Conservation (phyloP, 2,797 vertebrate species). For the Limnodromus scolopaceus region DNA sequence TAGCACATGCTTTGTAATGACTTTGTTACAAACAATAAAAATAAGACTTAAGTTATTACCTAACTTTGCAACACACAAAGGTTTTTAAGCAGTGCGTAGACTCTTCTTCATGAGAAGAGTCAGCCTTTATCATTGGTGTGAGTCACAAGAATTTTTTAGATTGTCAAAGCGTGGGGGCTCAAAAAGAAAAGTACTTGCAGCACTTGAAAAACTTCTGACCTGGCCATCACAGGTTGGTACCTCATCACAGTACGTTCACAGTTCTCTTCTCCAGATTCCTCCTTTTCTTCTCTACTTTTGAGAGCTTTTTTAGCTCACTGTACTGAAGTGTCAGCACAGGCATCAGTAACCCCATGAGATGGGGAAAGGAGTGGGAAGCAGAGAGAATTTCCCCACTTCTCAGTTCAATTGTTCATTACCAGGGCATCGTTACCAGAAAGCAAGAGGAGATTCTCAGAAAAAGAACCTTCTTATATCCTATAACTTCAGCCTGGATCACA, state of each 20-base stretch:
- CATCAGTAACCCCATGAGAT: not conserved
- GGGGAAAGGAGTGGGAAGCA: not conserved
- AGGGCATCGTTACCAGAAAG: not conserved
- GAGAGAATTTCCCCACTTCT: not conserved
- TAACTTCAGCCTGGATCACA: not conserved
- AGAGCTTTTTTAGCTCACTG: not conserved
- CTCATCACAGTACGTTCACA: not conserved
- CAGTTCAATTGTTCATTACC: not conserved
- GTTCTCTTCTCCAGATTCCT: not conserved
- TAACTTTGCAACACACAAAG: not conserved
- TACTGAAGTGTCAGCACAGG: not conserved
- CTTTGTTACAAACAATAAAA: not conserved
- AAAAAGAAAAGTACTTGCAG: not conserved
- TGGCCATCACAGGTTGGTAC: not conserved
- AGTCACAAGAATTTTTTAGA: not conserved
- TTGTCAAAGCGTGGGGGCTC: not conserved
- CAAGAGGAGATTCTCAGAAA: not conserved
- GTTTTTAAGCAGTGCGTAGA: not conserved
- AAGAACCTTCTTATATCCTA: not conserved
- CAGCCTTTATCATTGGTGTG: not conserved
- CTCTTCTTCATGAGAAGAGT: not conserved
- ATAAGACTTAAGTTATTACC: not conserved
- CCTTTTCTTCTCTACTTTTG: not conserved
- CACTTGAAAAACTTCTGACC: not conserved
- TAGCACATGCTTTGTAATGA: not conserved